Percentiles rank a stretch among this genome's conserved stretches.
Evolutionary conservation across 2,113 vertebrate species (phyloP).

Genomic region (Neopipo cinnamomea): DNA sequence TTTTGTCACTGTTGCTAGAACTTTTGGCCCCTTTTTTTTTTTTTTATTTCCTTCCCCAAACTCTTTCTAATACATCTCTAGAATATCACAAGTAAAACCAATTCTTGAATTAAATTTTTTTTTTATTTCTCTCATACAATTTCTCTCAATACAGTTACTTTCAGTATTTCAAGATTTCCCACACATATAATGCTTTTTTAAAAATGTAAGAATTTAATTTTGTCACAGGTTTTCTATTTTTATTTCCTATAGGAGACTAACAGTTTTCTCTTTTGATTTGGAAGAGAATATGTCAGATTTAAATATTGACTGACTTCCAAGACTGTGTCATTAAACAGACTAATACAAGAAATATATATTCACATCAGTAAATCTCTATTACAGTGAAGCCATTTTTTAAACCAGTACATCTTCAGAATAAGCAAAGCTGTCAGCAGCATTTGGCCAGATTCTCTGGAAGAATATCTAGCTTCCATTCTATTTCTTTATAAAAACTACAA

Average conservation of each 20-base stretch:
- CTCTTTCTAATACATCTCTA: neutral
- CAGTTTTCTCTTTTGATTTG: neutral
- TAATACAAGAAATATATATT: neutral
- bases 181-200: neutral
- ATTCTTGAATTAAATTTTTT: neutral
- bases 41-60: neutral
- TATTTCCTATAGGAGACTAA: neutral
- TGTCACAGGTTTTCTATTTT: neutral
- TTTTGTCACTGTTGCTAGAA: neutral
- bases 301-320: neutral
- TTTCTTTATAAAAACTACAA: neutral
- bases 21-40: neutral
- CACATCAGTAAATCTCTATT: neutral
- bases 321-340: neutral
- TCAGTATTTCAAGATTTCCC: neutral
- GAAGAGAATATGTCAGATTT: neutral
- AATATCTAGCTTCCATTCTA: neutral
- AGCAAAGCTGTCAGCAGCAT: neutral
- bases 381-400: neutral
- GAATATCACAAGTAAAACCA: neutral
- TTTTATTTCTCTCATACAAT: neutral
- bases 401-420: neutral
- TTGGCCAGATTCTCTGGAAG: neutral
- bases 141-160: neutral
- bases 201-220: neutral